Evolutionary conservation across 2,888 invertebrate genomes (phyloP).

Genomic region (Carpatolechia fugitivella): DNA sequence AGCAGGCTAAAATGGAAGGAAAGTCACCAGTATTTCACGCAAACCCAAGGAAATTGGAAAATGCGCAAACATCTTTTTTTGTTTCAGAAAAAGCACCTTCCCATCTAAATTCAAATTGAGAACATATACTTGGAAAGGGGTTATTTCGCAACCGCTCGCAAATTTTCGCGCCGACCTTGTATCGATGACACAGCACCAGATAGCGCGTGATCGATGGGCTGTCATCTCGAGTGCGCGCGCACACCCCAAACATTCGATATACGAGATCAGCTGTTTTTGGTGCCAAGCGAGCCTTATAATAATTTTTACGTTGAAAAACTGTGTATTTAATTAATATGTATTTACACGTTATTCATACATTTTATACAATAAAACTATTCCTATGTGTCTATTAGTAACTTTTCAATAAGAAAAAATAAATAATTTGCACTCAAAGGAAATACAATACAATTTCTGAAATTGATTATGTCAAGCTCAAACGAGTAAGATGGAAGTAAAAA

Average conservation of each 20-base stretch:
- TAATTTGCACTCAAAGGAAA: too few species aligned
- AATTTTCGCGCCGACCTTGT: constrained; percentile 41
- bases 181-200: constrained; percentile 43
- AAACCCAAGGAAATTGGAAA: too few species aligned
- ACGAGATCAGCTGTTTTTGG: constrained; percentile 10
- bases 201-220: constrained; percentile 53
- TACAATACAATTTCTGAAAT: too few species aligned
- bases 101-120: neutral
- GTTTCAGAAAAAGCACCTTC: neutral
- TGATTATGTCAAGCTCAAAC: too few species aligned
- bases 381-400: too few species aligned
- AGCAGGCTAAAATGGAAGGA: too few species aligned
- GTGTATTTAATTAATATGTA: neutral
- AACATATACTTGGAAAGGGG: neutral
- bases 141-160: neutral
- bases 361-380: too few species aligned
- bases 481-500: too few species aligned
- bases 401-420: too few species aligned
- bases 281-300: neutral
- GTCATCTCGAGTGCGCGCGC: constrained; percentile 39
- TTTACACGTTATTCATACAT: too few species aligned
- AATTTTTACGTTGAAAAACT: neutral
- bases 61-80: too few species aligned
- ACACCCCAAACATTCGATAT: constrained; percentile 16
- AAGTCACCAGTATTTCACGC: too few species aligned